These are phyloP conservation scores for Myotis yumanensis DNA, from an alignment of 2,113 vertebrate genomes.

Conservation along the genomic window DNA sequence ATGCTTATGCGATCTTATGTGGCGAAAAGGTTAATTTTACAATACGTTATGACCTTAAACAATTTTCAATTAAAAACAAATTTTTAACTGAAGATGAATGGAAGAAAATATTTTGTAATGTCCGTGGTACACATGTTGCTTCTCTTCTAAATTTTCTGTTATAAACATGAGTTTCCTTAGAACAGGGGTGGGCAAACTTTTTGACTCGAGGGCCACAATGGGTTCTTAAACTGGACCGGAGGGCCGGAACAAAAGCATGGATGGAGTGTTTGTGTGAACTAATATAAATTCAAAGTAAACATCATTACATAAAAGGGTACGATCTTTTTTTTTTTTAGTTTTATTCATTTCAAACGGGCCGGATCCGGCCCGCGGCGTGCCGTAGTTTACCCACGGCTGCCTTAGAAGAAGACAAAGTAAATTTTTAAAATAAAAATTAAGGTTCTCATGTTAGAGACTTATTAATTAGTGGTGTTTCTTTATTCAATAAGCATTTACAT, in stretches of 20 bases:
- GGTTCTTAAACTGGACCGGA: too few species aligned
- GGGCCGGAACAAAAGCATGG: too few species aligned
- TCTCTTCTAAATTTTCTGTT: constrained; percentile 16
- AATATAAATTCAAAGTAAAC: too few species aligned
- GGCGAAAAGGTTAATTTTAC: neutral
- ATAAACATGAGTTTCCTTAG: constrained; percentile 22
- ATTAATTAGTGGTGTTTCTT: neutral
- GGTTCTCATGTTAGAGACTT: neutral
- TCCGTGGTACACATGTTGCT: neutral
- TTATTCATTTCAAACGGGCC: too few species aligned
- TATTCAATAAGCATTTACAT: neutral
- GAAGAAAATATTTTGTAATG: neutral
- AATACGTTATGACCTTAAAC: neutral
- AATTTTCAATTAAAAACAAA: neutral
- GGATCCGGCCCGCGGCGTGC: too few species aligned
- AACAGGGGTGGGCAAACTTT: too few species aligned
- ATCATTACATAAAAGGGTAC: too few species aligned
- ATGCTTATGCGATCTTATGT: neutral
- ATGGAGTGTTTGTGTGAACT: too few species aligned
- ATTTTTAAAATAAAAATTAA: neutral
- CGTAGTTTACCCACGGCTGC: too few species aligned
- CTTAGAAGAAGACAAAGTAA: constrained; percentile 2
- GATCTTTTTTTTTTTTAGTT: too few species aligned
- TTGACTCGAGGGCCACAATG: too few species aligned
- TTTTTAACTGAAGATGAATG: constrained; percentile 14